Evolutionary conservation across 1,140 invertebrate species (phyloP).

Genomic region (Marisa cornuarietis): DNA sequence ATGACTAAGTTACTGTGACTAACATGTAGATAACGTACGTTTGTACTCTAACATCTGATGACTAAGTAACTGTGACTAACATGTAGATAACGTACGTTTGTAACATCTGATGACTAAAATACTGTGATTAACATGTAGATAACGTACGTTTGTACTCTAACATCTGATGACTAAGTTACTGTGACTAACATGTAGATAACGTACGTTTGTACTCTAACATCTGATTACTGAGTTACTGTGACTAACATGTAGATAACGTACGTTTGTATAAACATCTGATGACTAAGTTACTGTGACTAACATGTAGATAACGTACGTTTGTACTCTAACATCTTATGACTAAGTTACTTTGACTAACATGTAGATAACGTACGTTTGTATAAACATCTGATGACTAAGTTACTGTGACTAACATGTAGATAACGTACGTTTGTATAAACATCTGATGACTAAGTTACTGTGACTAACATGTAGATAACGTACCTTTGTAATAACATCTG

Average conservation of each 20-base stretch:
- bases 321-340: no score
- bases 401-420: conserved; percentile 6
- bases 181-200: conserved; percentile 16
- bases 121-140: conserved; percentile 9
- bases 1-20: no score
- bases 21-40: conserved; percentile 31
- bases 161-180: no score
- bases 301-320: conserved; percentile 31
- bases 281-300: no score
- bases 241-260: conserved; percentile 28
- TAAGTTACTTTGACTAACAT: no score
- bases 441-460: no score
- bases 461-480: conserved; percentile 23
- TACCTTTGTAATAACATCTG: conserved; percentile 4
- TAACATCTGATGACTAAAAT: no score
- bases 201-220: conserved; percentile 16
- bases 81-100: conserved; percentile 32
- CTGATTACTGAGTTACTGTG: no score
- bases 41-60: no score
- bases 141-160: conserved; percentile 23
- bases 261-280: not conserved
- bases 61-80: no score
- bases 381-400: no score
- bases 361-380: conserved; percentile 33
- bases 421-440: conserved; percentile 23